These are phyloP conservation scores for Tetraneura akinire DNA, from an alignment of 1,140 invertebrate species.

Conservation along the genomic window DNA sequence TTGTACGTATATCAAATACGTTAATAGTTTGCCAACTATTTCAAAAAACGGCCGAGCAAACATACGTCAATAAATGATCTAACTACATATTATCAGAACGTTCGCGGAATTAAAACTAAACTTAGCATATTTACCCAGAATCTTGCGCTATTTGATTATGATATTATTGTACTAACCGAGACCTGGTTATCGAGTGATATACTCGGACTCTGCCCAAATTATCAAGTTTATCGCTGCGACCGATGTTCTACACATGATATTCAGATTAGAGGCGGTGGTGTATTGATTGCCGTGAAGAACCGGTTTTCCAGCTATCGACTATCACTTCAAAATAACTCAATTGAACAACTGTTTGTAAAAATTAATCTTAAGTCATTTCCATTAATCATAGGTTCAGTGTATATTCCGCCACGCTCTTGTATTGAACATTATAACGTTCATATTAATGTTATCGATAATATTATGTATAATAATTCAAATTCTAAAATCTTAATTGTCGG, in stretches of 20 bases:
- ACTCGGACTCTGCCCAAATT: background rate
- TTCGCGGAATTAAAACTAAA: background rate
- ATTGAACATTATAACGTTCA: background rate
- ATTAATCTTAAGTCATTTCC: background rate
- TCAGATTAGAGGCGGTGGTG: background rate
- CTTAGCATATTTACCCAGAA: background rate
- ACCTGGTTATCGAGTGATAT: background rate
- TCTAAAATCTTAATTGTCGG: background rate
- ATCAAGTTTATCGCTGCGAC: background rate
- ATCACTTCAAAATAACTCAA: background rate
- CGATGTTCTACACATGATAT: background rate
- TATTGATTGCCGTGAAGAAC: background rate
- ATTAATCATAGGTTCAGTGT: background rate
- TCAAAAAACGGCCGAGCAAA: background rate
- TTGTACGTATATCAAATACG: background rate
- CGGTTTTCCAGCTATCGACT: background rate
- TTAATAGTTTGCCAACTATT: background rate
- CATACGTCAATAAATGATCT: background rate
- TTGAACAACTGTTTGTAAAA: background rate
- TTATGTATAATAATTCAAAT: background rate
- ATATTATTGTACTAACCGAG: slow-evolving; percentile 6
- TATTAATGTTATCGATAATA: background rate
- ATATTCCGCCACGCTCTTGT: background rate
- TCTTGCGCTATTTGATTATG: background rate
- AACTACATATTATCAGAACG: background rate